phyloP scores from a whole-genome alignment of 2,888 invertebrate species.

The Slavum lentiscoides region DNA sequence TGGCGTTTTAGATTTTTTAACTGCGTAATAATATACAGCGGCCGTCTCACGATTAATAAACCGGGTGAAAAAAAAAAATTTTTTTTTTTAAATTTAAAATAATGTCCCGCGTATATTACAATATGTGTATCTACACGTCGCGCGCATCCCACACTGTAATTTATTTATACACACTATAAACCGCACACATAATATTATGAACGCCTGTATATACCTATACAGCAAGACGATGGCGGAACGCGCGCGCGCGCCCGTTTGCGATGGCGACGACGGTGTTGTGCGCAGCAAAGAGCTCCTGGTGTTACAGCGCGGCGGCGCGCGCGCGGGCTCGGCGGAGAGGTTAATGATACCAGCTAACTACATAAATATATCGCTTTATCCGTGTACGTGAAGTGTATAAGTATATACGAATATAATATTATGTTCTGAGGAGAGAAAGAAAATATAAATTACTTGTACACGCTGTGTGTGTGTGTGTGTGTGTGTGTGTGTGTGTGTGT shows the following conservation, averaged over 20 bases:
- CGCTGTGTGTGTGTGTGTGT: neutral
- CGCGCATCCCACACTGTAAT: neutral
- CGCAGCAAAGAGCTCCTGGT: slow-evolving; percentile 25
- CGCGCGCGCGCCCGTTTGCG: neutral
- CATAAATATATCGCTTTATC: neutral
- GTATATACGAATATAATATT: neutral
- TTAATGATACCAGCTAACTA: slow-evolving; percentile 7
- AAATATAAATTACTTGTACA: slow-evolving; percentile 28
- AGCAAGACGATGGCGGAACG: neutral
- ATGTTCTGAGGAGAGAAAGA: no score
- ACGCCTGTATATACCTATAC: neutral
- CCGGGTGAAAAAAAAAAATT: slow-evolving; percentile 7
- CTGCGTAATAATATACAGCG: no score
- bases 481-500: neutral
- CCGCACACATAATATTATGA: neutral
- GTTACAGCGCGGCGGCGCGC: slow-evolving; percentile 14
- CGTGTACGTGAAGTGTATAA: neutral
- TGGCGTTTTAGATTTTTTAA: no score
- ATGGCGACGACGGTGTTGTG: neutral
- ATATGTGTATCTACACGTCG: neutral
- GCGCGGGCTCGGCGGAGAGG: neutral
- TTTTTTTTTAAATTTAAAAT: neutral
- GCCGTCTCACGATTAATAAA: slow-evolving; percentile 1
- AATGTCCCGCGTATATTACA: neutral
- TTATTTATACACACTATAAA: neutral